Evolutionary conservation across 2,888 invertebrate genomes (phyloP), one percentile per base, ranked within the genome.

Genomic region (Drosophila acutilabella): DNA sequence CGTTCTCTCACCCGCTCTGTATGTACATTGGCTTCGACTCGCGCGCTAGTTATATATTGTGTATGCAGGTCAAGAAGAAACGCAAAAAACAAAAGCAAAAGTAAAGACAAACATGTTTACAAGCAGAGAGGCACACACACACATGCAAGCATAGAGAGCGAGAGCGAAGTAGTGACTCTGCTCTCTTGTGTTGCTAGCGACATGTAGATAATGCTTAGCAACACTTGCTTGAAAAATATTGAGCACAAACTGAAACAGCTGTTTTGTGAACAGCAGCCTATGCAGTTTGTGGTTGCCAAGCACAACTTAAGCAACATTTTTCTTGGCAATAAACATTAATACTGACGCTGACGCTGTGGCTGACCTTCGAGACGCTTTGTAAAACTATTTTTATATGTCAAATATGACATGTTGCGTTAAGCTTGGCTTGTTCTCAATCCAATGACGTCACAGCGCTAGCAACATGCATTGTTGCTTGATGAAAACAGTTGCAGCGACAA

Each of bases 51-150:
- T 86, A 83, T 83, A 74, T 81, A 86, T 86, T 84, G 81, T 81
- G 84, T 87, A 85, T 85, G 84, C 84, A 85, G 84, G 84, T 85
- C 84, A 85, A 87, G 87, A 85, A 84, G 85, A 85, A 85, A 85
- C 84, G 66, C 84, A 86, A 86, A 86, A 86, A 80, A 74, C 84
- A 86, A 84, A 84, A 86, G 74, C 87, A 86, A 84, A 81, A 84
- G 84, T 80, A 87, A 86, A 86, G 80, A 81, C 84, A 84, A 86
- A 84, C 84, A 86, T 83, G 87, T 74, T 83, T 77, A 78, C 71
- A 68, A 64, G 52, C 70, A 60, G 50, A 52, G 57, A 59, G 16
- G 2, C 16, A 7, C 26, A 26, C 38, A 48, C 45, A 48, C 30
- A 50, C 14, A 41, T 30, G 8, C 47, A 40, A 4, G 8, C 47